Evolutionary conservation across 2,113 vertebrate species (phyloP).

Genomic region (Coptodon bakossiorum): DNA sequence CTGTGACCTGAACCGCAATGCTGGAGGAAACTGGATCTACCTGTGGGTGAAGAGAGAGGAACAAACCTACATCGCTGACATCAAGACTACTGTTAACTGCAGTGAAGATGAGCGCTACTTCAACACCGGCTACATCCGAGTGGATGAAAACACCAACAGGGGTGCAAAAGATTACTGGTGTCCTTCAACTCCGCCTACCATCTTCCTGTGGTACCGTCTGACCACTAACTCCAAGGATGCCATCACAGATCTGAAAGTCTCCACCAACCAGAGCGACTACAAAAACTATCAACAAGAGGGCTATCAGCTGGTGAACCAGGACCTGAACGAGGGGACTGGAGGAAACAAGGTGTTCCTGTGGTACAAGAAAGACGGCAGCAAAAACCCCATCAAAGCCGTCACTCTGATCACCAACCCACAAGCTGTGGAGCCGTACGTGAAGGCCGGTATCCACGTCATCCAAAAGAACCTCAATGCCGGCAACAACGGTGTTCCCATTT

Average conservation of each 20-base stretch:
- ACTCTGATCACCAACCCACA: fast-evolving
- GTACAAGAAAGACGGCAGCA: fast-evolving
- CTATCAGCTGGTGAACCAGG: fast-evolving
- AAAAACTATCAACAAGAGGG: fast-evolving
- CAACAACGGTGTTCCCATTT: fast-evolving
- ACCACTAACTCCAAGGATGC: fast-evolving
- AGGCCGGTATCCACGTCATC: fast-evolving
- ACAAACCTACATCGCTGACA: background rate
- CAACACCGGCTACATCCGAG: background rate
- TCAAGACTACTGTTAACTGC: fast-evolving
- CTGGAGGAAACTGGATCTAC: fast-evolving
- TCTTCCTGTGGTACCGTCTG: background rate
- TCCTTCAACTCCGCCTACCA: too few relatives aligned
- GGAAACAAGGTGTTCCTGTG: fast-evolving
- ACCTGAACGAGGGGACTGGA: fast-evolving
- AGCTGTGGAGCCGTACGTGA: fast-evolving
- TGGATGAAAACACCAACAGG: background rate
- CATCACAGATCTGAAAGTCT: fast-evolving
- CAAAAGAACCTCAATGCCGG: fast-evolving
- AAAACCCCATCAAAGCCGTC: fast-evolving
- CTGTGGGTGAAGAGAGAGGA: fast-evolving
- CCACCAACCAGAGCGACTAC: fast-evolving
- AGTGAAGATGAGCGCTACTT: fast-evolving
- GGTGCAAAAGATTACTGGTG: too few relatives aligned
- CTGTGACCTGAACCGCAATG: background rate